These are phyloP conservation scores for Anhinga anhinga DNA, from an alignment of 2,113 vertebrate genomes.

Conservation along the genomic window DNA sequence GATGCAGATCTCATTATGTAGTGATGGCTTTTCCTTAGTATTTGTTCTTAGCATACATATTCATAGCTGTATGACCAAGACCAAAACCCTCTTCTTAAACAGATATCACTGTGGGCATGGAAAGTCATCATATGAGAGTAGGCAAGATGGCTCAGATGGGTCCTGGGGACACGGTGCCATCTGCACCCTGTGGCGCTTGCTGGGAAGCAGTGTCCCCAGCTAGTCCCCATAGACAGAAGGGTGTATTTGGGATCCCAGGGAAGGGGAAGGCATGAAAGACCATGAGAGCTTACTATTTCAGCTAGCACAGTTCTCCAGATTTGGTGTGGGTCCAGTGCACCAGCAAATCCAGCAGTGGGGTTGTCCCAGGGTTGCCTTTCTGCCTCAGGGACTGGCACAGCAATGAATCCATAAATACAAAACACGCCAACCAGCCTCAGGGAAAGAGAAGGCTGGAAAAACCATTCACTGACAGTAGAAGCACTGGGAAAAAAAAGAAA, in stretches of 20 bases:
- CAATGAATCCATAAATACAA: neutral
- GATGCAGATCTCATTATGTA: neutral
- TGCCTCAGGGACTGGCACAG: neutral
- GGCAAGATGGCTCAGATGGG: neutral
- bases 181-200: neutral
- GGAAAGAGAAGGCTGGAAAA: slow-evolving; percentile 37
- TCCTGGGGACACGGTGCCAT: neutral
- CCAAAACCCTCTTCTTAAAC: neutral
- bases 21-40: neutral
- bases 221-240: neutral
- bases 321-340: neutral
- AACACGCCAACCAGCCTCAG: fast-evolving
- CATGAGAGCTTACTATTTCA: neutral
- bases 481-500: neutral
- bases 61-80: neutral
- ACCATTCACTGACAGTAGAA: neutral
- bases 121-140: neutral
- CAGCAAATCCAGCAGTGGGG: neutral
- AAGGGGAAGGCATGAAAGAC: neutral
- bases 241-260: neutral
- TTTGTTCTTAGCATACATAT: neutral
- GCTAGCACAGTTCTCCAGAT: neutral
- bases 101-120: neutral
- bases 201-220: neutral
- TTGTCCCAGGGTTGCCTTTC: neutral